Percentiles rank a stretch among this genome's conserved stretches.
Evolutionary conservation across 2,888 invertebrate species (phyloP).

Genomic region (Boloria euphrosyne): DNA sequence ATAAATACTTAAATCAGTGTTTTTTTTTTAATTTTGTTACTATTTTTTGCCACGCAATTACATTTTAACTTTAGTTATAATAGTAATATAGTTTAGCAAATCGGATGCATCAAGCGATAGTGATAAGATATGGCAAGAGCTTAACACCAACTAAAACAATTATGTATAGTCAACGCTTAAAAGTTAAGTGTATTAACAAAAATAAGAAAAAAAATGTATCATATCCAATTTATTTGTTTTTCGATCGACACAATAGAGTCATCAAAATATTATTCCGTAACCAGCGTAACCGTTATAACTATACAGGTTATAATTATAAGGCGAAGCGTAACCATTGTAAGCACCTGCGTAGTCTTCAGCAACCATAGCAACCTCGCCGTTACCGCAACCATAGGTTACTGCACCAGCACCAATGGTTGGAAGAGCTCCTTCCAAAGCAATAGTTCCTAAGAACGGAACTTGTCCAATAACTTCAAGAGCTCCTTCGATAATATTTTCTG

Average conservation of each 20-base stretch:
- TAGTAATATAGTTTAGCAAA: no score
- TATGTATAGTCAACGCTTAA: neutral
- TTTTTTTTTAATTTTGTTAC: no score
- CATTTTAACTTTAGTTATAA: no score
- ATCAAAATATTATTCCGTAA: slow-evolving; percentile 4
- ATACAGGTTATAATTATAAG: no score
- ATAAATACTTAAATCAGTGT: no score
- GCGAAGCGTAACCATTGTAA: neutral
- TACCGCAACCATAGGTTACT: slow-evolving; percentile 43
- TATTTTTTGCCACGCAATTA: no score
- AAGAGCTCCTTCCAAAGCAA: slow-evolving; percentile 49
- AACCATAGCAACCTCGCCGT: slow-evolving; percentile 23
- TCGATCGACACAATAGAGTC: neutral
- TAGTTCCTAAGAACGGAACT: slow-evolving; percentile 50
- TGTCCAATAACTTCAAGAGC: slow-evolving; percentile 39
- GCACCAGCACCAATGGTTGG: slow-evolving; percentile 49
- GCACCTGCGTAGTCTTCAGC: slow-evolving; percentile 3
- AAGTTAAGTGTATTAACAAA: neutral
- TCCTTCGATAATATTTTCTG: slow-evolving; percentile 41
- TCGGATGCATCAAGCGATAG: no score
- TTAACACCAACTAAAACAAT: neutral
- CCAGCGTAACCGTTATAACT: slow-evolving; percentile 3
- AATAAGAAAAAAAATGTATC: neutral
- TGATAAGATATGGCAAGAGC: no score
- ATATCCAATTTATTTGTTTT: neutral